Percentiles rank a stretch among this genome's conserved stretches.
Evolutionary conservation across 2,888 invertebrate species (phyloP).

Genomic region (Ischnura elegans): DNA sequence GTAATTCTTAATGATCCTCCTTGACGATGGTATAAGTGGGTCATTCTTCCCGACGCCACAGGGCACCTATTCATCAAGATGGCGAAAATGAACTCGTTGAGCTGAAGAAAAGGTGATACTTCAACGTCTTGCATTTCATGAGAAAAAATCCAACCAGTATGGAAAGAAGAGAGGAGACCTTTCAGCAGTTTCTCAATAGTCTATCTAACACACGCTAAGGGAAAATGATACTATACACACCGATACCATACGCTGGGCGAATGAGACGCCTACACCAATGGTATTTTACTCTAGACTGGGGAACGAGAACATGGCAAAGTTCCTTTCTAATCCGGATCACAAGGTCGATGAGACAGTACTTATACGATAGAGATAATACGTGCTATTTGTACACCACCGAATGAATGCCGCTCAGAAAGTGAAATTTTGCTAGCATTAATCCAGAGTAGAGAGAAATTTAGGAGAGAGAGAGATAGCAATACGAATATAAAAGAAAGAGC

Average conservation of each 20-base stretch:
- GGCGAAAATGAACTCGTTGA: neutral
- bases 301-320: neutral
- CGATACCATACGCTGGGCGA: neutral
- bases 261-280: neutral
- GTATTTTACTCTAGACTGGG: neutral
- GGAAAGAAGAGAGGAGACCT: neutral
- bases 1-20: neutral
- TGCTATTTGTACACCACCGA: no score
- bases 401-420: no score
- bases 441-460: no score
- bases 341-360: no score
- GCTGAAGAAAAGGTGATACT: neutral
- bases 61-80: neutral
- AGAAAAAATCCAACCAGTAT: neutral
- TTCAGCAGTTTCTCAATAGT: neutral
- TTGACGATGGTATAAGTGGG: slow-evolving; percentile 16
- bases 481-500: no score
- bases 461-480: no score
- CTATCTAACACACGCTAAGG: neutral
- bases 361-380: no score
- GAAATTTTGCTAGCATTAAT: no score
- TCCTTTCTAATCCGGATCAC: no score
- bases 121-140: neutral
- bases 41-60: neutral
- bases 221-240: neutral